Evolutionary conservation across 2,888 invertebrate species (phyloP).

Genomic region (Lathronympha strigana): DNA sequence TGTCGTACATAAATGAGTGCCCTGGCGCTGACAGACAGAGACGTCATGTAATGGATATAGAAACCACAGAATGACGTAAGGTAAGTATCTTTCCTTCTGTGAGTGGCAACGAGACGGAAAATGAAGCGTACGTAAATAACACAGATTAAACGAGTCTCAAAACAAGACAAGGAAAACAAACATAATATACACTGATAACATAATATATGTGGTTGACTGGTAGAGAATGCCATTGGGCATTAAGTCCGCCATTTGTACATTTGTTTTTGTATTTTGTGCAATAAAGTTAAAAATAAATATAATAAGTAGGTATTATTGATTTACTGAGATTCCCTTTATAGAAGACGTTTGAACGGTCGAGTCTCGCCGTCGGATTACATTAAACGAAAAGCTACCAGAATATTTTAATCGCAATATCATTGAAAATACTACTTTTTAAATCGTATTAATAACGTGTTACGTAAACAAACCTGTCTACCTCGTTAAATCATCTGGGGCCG

Average conservation of each 20-base stretch:
- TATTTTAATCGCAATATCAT: constrained; percentile 10
- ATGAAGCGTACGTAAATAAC: not conserved
- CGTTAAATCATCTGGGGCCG: constrained; percentile 52
- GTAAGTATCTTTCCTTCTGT: constrained; percentile 8
- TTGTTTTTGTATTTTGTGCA: no score
- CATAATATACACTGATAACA: no score
- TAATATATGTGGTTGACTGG: no score
- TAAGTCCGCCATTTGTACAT: no score
- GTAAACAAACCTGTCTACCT: constrained; percentile 43
- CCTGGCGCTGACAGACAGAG: not conserved
- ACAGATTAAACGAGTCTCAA: not conserved
- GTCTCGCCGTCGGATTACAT: no score
- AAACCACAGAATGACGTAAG: constrained; percentile 35
- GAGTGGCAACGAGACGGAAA: not conserved
- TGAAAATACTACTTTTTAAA: constrained; percentile 13
- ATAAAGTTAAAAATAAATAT: no score
- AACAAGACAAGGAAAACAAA: constrained; percentile 7
- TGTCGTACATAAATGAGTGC: no score
- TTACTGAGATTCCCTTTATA: not conserved
- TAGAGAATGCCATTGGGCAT: no score
- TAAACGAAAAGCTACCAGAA: not conserved
- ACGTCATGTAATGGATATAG: constrained; percentile 21
- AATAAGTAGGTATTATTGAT: no score
- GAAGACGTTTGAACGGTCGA: not conserved
- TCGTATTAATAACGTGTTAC: constrained; percentile 32